Evolutionary conservation across 37 sponge, comb jelly and placozoan genomes (phyloP).

Genomic region (Ianthella basta): DNA sequence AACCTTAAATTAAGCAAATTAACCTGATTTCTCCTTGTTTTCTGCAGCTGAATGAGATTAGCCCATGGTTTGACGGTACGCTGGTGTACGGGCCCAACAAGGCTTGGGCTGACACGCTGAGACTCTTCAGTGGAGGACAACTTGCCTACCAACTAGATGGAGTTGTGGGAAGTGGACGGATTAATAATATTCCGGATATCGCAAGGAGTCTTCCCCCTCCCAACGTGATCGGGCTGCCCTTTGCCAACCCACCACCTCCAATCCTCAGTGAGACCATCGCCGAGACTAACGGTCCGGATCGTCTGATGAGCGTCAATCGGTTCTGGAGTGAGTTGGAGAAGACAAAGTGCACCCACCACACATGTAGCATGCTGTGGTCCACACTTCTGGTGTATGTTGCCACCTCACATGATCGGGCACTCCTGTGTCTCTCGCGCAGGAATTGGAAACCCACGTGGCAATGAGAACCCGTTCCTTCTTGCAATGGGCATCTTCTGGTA

Average conservation of each 20-base stretch:
- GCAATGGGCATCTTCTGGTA: slow-evolving; percentile 92
- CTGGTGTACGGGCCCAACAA: slow-evolving; percentile 92
- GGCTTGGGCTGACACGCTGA: slow-evolving; percentile 93
- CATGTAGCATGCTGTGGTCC: too few species aligned
- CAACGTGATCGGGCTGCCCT: slow-evolving; percentile 81
- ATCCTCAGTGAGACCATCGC: neutral
- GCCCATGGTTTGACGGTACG: slow-evolving; percentile 94
- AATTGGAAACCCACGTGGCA: slow-evolving; percentile 94
- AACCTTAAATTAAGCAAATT: neutral
- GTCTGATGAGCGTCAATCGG: slow-evolving; percentile 76
- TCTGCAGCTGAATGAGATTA: slow-evolving; percentile 88
- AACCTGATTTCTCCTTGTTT: too few species aligned
- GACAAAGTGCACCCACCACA: too few species aligned
- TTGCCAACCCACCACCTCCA: slow-evolving; percentile 92
- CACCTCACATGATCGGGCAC: too few species aligned
- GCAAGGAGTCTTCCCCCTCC: slow-evolving; percentile 40
- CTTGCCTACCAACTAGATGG: slow-evolving; percentile 41
- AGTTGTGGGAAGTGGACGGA: neutral
- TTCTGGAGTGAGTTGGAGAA: slow-evolving; percentile 83
- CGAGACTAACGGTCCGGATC: slow-evolving; percentile 58
- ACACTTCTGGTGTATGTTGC: too few species aligned
- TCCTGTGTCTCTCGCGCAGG: too few species aligned
- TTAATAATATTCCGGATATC: neutral
- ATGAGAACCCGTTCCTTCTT: slow-evolving; percentile 92
- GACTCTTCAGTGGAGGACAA: slow-evolving; percentile 56